These are phyloP conservation scores for Astreopora myriophthalma DNA, from an alignment of 64 coral and sea anemone genomes.

Conservation along the genomic window DNA sequence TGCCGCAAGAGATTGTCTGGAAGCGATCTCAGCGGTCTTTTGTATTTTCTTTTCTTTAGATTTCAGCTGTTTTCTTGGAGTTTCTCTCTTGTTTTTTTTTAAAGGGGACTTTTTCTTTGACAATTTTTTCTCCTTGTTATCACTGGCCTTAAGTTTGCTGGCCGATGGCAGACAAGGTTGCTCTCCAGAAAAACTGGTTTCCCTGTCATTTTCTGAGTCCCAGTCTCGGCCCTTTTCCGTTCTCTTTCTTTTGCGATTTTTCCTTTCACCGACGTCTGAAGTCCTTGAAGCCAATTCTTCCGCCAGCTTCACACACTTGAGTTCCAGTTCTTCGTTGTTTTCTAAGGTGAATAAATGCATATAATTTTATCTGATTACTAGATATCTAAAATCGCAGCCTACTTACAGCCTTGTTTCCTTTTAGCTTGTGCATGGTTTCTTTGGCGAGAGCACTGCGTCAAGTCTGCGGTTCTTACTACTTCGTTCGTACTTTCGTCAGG, in stretches of 20 bases:
- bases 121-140: background rate
- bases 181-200: background rate
- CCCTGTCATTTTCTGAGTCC: background rate
- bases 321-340: background rate
- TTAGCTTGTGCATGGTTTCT: background rate
- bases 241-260: background rate
- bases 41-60: background rate
- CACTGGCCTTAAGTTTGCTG: background rate
- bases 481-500: too few species aligned
- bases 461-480: too few species aligned
- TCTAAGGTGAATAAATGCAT: background rate
- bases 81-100: background rate
- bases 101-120: background rate
- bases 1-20: background rate
- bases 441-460: too few species aligned
- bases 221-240: background rate
- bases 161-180: background rate
- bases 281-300: background rate
- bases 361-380: background rate
- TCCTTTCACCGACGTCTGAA: background rate
- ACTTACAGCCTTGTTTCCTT: background rate
- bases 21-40: background rate
- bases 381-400: too few species aligned
- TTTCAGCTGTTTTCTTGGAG: background rate
- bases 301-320: background rate